These are phyloP conservation scores for Caenorhabditis sp. DNA, from an alignment of 2,888 invertebrate genomes.

Conservation along the genomic window DNA sequence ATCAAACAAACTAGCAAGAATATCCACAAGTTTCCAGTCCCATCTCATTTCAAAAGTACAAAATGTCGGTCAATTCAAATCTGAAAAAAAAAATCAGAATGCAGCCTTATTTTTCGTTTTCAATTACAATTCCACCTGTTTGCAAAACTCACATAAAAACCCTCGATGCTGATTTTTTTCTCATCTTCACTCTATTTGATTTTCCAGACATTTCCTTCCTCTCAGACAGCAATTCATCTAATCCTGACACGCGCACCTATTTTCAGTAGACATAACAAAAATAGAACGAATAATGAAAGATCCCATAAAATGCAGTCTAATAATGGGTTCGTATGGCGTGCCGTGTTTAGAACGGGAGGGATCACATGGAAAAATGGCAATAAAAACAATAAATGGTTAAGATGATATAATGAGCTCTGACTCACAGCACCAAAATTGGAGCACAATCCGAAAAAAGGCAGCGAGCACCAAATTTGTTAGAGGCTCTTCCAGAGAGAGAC, in stretches of 20 bases:
- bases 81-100: too few relatives aligned
- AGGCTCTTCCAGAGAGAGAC: slow-evolving; percentile 19
- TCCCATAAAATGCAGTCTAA: slow-evolving; percentile 31
- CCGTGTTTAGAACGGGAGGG: background rate
- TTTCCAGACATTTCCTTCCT: background rate
- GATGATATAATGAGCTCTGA: slow-evolving; percentile 45
- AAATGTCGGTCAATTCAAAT: too few relatives aligned
- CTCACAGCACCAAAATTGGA: slow-evolving; percentile 31
- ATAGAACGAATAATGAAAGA: slow-evolving; percentile 27
- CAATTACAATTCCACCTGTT: background rate
- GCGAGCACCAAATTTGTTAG: slow-evolving; percentile 31
- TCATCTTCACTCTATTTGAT: background rate
- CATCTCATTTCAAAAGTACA: too few relatives aligned
- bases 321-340: slow-evolving; percentile 21
- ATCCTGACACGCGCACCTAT: slow-evolving; percentile 27
- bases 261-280: slow-evolving; percentile 29
- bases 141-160: background rate
- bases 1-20: too few relatives aligned
- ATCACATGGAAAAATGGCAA: slow-evolving; percentile 28
- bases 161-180: background rate
- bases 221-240: slow-evolving; percentile 4
- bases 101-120: too few relatives aligned
- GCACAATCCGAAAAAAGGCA: slow-evolving; percentile 29
- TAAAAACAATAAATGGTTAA: slow-evolving; percentile 27
- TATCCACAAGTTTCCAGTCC: too few relatives aligned